Evolutionary conservation across 2,797 vertebrate species (phyloP).

Genomic region (Chaetodon trifasciatus): DNA sequence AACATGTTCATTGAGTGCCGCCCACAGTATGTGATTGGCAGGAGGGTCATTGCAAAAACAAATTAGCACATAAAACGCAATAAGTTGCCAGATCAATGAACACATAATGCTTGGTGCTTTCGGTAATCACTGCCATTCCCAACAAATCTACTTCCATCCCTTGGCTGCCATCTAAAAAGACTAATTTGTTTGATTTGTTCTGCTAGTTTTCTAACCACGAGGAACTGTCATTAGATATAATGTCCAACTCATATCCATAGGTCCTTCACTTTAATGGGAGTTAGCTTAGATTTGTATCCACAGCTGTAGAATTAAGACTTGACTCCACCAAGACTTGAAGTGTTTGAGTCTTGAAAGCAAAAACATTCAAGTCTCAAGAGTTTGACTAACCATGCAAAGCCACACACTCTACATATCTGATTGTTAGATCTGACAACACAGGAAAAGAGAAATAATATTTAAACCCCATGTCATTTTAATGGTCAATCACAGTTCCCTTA

Average conservation of each 20-base stretch:
- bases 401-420: neutral
- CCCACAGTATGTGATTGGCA: slow-evolving; percentile 32
- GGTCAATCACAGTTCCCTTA: neutral
- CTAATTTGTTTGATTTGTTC: neutral
- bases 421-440: neutral
- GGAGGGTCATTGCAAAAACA: neutral
- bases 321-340: no score
- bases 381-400: neutral
- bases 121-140: slow-evolving; percentile 3
- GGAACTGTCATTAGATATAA: neutral
- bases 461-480: neutral
- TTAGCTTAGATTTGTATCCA: neutral
- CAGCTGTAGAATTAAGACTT: no score
- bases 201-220: neutral
- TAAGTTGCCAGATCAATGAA: neutral
- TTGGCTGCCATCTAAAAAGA: neutral
- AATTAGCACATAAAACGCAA: neutral
- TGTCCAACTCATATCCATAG: neutral
- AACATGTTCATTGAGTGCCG: neutral
- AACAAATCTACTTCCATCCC: neutral
- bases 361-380: neutral
- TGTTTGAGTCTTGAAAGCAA: neutral
- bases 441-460: neutral
- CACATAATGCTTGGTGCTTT: neutral
- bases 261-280: neutral